phyloP scores from a whole-genome alignment of 2,113 vertebrate genomes.

The Thunnus thynnus region DNA sequence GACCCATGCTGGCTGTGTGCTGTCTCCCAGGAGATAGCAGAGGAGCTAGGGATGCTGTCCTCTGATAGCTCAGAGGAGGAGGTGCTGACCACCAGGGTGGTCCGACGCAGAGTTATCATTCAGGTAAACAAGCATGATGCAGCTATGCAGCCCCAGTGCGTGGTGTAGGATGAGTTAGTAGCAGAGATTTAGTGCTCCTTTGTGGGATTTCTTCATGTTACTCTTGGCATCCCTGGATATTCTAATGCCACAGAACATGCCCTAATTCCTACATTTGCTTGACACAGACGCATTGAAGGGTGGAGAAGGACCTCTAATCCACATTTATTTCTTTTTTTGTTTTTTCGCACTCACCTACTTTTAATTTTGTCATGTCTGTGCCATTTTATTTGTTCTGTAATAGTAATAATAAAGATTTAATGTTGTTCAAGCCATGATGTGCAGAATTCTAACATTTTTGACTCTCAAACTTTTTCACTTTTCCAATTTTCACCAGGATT shows the following conservation, averaged over 20 bases:
- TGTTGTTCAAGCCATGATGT: not conserved
- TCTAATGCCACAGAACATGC: accelerated
- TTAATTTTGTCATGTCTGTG: not conserved
- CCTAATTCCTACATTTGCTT: not conserved
- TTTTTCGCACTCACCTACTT: not conserved
- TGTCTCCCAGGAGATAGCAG: slow-evolving; percentile 91
- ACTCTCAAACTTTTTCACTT: too few relatives aligned
- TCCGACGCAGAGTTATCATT: slow-evolving; percentile 95
- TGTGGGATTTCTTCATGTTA: not conserved
- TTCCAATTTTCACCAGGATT: too few relatives aligned
- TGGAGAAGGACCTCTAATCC: not conserved
- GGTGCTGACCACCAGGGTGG: slow-evolving; percentile 94
- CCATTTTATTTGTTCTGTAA: not conserved
- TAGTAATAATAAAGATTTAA: not conserved
- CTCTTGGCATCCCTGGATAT: not conserved
- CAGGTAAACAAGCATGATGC: slow-evolving; percentile 88
- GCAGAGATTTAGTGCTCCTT: not conserved
- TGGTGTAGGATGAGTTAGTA: slow-evolving; percentile 14
- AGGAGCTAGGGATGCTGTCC: slow-evolving; percentile 93
- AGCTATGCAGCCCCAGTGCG: slow-evolving; percentile 9
- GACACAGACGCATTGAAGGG: not conserved
- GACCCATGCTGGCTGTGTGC: slow-evolving; percentile 82
- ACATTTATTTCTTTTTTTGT: not conserved
- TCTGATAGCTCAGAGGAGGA: slow-evolving; percentile 96
- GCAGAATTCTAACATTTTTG: not conserved